A percentile compares a stretch with the other conserved stretches of the same genome.
These are phyloP conservation scores for Holothuria glaberrima DNA, from an alignment of 35 echinoderm and acorn worm species.

Conservation along the genomic window DNA sequence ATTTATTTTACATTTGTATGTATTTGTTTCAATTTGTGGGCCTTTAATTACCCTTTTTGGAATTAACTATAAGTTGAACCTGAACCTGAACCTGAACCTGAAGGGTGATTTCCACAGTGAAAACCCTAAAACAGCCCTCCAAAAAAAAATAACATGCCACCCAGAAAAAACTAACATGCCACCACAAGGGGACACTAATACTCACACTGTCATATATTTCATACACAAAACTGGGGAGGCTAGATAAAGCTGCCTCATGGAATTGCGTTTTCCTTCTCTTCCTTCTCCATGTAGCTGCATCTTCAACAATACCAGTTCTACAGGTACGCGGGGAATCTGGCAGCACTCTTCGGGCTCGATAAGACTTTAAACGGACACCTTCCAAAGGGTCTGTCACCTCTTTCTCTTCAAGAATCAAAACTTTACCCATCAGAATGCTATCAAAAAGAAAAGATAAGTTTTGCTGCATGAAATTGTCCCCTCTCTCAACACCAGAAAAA, in stretches of 20 bases:
- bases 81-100: too few species aligned
- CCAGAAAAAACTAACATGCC: too few species aligned
- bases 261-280: conserved; percentile 73
- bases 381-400: conserved; percentile 63
- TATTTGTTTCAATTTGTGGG: too few species aligned
- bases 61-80: too few species aligned
- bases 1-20: too few species aligned
- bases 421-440: conserved; percentile 84
- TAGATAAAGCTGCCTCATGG: conserved; percentile 70
- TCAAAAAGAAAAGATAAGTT: conserved; percentile 11
- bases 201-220: conserved; percentile 98
- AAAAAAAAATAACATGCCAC: too few species aligned
- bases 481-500: too few species aligned
- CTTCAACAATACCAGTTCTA: not conserved
- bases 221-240: conserved; percentile 88
- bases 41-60: too few species aligned
- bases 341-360: conserved; percentile 41
- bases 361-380: conserved; percentile 59
- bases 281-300: conserved; percentile 57
- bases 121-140: too few species aligned
- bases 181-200: not conserved
- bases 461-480: too few species aligned
- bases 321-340: not conserved
- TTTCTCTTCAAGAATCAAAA: conserved; percentile 80
- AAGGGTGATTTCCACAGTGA: too few species aligned